These are phyloP conservation scores for Brachyptera putata DNA, from an alignment of 2,888 invertebrate genomes.

Conservation along the genomic window DNA sequence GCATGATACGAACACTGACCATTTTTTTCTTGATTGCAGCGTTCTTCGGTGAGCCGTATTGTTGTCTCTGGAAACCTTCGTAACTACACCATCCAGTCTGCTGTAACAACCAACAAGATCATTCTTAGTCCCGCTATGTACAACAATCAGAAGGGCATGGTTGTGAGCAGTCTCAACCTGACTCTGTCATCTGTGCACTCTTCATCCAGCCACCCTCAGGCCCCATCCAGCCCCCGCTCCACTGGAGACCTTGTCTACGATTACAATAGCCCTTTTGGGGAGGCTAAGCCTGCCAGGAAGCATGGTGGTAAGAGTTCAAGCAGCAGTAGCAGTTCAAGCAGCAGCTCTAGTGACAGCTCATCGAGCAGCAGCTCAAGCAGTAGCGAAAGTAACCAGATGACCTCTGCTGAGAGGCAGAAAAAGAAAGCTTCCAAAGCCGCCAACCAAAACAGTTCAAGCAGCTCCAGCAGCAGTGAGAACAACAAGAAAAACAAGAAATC, in stretches of 20 bases:
- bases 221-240: constrained; percentile 45
- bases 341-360: constrained; percentile 17
- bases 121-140: constrained; percentile 55
- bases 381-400: constrained; percentile 6
- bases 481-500: constrained; percentile 1
- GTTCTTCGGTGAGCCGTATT: constrained; percentile 54
- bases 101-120: constrained; percentile 59
- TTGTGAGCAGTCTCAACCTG: constrained; percentile 56
- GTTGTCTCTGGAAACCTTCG: constrained; percentile 53
- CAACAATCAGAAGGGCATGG: constrained; percentile 58
- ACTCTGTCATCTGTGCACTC: constrained; percentile 44
- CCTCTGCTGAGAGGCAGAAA: constrained; percentile 1
- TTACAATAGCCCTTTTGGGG: constrained; percentile 45
- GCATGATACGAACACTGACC: neutral
- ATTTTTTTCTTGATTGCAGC: constrained; percentile 43
- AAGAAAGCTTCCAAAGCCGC: constrained; percentile 9
- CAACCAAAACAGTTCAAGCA: constrained; percentile 24
- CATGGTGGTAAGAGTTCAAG: constrained; percentile 34
- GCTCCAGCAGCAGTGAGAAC: constrained; percentile 25
- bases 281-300: constrained; percentile 33
- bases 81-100: constrained; percentile 60
- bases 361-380: neutral
- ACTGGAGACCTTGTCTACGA: constrained; percentile 55
- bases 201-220: constrained; percentile 45
- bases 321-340: constrained; percentile 28